These are phyloP conservation scores for Coremacera marginata DNA, from an alignment of 2,888 invertebrate species.

Conservation along the genomic window DNA sequence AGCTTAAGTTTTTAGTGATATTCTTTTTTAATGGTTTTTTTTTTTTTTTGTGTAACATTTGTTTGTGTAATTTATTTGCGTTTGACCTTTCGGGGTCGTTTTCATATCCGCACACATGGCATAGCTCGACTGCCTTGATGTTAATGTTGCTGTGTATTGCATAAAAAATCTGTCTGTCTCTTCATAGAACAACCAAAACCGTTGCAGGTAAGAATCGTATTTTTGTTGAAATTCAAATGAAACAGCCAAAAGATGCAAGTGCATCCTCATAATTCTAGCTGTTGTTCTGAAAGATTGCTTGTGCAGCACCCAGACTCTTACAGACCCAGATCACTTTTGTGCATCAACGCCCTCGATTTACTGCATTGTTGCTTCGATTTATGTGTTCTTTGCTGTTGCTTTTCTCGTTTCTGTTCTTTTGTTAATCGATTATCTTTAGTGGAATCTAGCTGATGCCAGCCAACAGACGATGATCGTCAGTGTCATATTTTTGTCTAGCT, in stretches of 20 bases:
- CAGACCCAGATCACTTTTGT: slow-evolving; percentile 23
- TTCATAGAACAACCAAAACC: not conserved
- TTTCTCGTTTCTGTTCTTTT: slow-evolving; percentile 19
- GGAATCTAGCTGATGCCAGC: not conserved
- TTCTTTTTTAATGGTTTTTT: not conserved
- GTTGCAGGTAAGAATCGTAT: not conserved
- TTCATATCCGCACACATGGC: slow-evolving; percentile 1
- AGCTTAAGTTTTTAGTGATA: not conserved
- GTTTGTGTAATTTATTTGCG: not conserved
- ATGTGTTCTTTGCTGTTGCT: not conserved
- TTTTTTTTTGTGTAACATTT: not conserved
- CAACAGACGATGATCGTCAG: slow-evolving; percentile 14
- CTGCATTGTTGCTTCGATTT: slow-evolving; percentile 19
- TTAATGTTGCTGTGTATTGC: not conserved
- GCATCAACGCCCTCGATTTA: slow-evolving; percentile 20
- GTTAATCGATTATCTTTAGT: slow-evolving; percentile 26
- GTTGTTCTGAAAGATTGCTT: not conserved
- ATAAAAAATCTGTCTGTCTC: not conserved
- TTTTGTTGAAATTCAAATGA: not conserved
- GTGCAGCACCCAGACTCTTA: not conserved
- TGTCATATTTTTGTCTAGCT: slow-evolving; percentile 26
- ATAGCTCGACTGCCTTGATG: not conserved
- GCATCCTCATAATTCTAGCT: not conserved
- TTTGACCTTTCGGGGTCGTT: slow-evolving; percentile 9
- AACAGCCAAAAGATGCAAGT: not conserved